Evolutionary conservation across 2,888 invertebrate genomes (phyloP).

Genomic region (Drosophila prostipennis): DNA sequence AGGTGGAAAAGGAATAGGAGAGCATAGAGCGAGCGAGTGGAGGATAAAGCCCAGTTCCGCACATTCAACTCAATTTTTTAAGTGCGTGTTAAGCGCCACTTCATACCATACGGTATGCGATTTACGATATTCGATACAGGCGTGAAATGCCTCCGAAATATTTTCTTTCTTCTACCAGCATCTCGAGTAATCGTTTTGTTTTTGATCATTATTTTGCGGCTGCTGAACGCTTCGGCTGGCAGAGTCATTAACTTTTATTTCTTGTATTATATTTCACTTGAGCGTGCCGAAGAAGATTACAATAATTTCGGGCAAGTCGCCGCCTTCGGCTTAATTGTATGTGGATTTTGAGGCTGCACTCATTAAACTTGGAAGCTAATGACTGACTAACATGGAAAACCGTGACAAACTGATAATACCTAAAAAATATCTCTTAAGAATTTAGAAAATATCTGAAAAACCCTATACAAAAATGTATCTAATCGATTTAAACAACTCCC

Average conservation of each 20-base stretch:
- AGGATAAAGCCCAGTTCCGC: conserved; percentile 33
- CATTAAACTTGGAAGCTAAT: conserved; percentile 25
- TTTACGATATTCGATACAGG: conserved; percentile 39
- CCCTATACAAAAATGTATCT: too few species aligned
- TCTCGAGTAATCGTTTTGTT: conserved; percentile 23
- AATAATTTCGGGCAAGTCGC: conserved; percentile 40
- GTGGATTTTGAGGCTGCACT: conserved; percentile 36
- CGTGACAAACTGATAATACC: neutral
- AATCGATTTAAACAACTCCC: too few species aligned
- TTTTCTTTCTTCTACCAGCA: conserved; percentile 26
- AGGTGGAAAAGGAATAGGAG: conserved; percentile 5
- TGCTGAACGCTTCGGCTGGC: conserved; percentile 58
- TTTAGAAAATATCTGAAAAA: neutral
- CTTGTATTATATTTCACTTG: conserved; percentile 39
- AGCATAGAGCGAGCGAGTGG: conserved; percentile 9
- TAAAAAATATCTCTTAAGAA: neutral
- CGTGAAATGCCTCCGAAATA: conserved; percentile 51
- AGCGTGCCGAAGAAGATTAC: conserved; percentile 41
- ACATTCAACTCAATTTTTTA: conserved; percentile 66
- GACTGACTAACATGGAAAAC: conserved; percentile 14
- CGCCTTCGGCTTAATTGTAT: conserved; percentile 36
- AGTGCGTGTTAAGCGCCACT: conserved; percentile 77
- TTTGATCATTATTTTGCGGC: conserved; percentile 38
- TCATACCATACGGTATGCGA: conserved; percentile 36
- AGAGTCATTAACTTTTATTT: conserved; percentile 63